phyloP scores from a whole-genome alignment of 2,888 invertebrate species.

The Nematopogon swammerdamellus region DNA sequence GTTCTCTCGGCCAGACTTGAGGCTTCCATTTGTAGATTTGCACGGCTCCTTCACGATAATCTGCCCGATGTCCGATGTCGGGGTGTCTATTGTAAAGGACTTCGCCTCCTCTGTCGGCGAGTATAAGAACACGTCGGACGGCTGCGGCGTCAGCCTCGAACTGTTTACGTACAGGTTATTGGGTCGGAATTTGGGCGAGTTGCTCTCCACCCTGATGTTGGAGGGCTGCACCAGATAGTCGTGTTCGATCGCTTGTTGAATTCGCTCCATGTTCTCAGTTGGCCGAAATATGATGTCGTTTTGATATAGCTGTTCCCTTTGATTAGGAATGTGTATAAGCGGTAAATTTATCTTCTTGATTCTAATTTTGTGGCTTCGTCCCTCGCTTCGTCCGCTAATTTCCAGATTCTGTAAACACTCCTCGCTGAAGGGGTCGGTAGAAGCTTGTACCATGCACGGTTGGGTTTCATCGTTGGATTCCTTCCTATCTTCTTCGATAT shows the following conservation, averaged over 20 bases:
- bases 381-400: constrained; percentile 15
- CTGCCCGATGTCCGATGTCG: constrained; percentile 50
- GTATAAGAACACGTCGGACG: constrained; percentile 41
- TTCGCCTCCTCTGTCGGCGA: constrained; percentile 51
- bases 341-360: constrained; percentile 8
- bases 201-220: constrained; percentile 54
- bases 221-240: constrained; percentile 62
- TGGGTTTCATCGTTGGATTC: constrained; percentile 8
- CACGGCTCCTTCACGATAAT: constrained; percentile 40
- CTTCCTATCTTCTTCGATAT: constrained; percentile 17
- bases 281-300: constrained; percentile 36
- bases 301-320: constrained; percentile 46
- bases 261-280: constrained; percentile 26
- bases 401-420: constrained; percentile 45
- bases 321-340: constrained; percentile 10
- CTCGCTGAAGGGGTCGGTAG: constrained; percentile 45
- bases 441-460: constrained; percentile 19
- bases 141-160: constrained; percentile 39
- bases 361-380: constrained; percentile 3
- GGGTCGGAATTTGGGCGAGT: constrained; percentile 39
- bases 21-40: constrained; percentile 26
- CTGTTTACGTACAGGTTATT: constrained; percentile 47
- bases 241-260: constrained; percentile 50
- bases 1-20: constrained; percentile 41
- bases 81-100: constrained; percentile 43